These are phyloP conservation scores for Paracentrotus lividus DNA, from an alignment of 53 echinoderm and acorn worm species.

Conservation along the genomic window DNA sequence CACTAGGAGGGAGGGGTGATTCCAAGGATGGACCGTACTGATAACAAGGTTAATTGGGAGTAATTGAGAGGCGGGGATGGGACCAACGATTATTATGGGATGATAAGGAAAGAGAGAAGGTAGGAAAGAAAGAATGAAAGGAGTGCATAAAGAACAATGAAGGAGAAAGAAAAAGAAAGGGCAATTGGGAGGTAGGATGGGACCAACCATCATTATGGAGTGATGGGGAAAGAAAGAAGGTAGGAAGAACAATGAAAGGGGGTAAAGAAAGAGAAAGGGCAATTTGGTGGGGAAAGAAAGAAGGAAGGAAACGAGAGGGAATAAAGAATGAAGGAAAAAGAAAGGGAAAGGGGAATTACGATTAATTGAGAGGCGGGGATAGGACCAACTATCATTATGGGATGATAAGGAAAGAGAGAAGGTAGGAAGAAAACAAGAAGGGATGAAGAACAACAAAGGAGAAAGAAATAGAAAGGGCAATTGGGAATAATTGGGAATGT, in stretches of 20 bases:
- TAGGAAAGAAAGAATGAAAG: background rate
- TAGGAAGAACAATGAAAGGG: background rate
- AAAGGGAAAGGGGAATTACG: background rate
- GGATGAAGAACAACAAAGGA: background rate
- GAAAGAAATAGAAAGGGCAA: background rate
- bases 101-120: background rate
- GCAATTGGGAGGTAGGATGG: background rate
- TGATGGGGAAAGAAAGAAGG: no score
- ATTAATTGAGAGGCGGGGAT: conserved; percentile 19
- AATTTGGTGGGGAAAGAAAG: no score
- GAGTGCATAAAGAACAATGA: background rate
- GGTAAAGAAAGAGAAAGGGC: background rate
- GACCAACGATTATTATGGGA: background rate
- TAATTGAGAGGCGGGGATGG: background rate
- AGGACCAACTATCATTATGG: background rate
- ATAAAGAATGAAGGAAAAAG: background rate
- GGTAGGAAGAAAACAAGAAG: background rate
- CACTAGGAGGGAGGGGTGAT: background rate
- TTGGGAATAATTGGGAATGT: no score
- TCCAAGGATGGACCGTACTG: background rate
- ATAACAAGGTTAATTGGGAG: conserved; percentile 49
- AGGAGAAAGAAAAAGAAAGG: background rate
- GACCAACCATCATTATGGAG: no score
- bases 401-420: background rate
- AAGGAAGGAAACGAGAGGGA: no score